Evolutionary conservation across 1,140 invertebrate species (phyloP).

Genomic region (Patella vulgata): DNA sequence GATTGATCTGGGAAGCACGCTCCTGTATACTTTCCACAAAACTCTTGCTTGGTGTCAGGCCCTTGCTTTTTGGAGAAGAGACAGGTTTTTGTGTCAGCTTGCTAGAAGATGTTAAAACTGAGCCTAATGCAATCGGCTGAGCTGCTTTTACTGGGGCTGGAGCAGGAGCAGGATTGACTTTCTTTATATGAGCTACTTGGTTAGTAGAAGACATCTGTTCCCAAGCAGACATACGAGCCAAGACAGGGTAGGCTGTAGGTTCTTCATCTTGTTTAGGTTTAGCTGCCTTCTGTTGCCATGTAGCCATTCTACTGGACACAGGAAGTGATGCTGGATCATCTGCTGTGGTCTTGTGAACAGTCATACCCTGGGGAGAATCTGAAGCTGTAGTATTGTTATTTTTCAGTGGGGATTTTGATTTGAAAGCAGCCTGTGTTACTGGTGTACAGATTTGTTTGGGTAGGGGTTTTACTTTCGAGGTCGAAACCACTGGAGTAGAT

Average conservation of each 20-base stretch:
- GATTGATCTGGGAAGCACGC: constrained; percentile 31
- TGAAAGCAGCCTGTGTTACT: background rate
- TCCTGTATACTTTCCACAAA: constrained; percentile 48
- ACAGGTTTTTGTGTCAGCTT: constrained; percentile 7
- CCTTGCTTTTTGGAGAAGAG: constrained; percentile 23
- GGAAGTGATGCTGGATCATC: constrained; percentile 43
- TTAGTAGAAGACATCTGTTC: constrained; percentile 52
- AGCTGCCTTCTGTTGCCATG: constrained; percentile 55
- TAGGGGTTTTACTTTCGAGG: background rate
- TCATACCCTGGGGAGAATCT: background rate
- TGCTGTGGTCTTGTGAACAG: constrained; percentile 12
- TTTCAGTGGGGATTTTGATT: background rate
- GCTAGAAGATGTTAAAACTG: background rate
- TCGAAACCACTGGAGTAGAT: constrained; percentile 5
- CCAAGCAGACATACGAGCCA: constrained; percentile 60
- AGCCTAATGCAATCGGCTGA: constrained; percentile 9
- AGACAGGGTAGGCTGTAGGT: constrained; percentile 56
- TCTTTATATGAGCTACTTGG: constrained; percentile 52
- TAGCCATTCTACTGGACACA: constrained; percentile 56
- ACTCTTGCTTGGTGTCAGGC: constrained; percentile 39
- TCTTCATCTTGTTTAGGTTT: constrained; percentile 45
- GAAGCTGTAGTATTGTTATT: constrained; percentile 12
- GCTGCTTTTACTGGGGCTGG: constrained; percentile 24
- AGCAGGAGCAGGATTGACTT: constrained; percentile 44
- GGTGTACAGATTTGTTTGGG: constrained; percentile 11